These are phyloP conservation scores for Maniola hyperantus DNA, from an alignment of 2,888 invertebrate genomes.

Conservation along the genomic window DNA sequence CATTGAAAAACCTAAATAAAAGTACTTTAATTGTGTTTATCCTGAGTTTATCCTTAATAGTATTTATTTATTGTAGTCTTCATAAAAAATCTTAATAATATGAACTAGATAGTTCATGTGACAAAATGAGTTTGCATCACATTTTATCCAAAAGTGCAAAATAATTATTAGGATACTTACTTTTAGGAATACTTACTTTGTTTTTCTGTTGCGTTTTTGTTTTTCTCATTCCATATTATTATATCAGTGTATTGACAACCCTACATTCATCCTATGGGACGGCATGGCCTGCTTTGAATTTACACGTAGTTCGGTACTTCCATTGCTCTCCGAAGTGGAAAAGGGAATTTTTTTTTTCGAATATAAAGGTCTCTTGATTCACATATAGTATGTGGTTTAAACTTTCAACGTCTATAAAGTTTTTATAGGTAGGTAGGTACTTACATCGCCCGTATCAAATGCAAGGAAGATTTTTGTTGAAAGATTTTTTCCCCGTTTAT, in stretches of 20 bases:
- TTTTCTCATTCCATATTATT: neutral
- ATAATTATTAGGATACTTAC: too few species aligned
- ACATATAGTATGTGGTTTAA: slow-evolving; percentile 11
- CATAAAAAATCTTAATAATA: too few species aligned
- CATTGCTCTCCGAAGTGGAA: slow-evolving; percentile 32
- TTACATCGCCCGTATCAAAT: neutral
- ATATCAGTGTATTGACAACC: neutral
- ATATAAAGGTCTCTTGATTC: slow-evolving; percentile 29
- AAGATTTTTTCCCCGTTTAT: too few species aligned
- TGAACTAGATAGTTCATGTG: too few species aligned
- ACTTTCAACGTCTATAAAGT: neutral
- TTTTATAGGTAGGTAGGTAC: neutral
- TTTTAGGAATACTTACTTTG: too few species aligned
- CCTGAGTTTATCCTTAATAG: too few species aligned
- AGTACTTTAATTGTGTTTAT: too few species aligned
- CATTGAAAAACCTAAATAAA: too few species aligned
- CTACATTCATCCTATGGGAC: slow-evolving; percentile 16
- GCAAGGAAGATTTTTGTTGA: neutral
- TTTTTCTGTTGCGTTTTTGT: neutral
- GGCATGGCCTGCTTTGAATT: slow-evolving; percentile 25
- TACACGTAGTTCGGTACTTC: slow-evolving; percentile 32
- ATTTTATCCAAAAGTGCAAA: too few species aligned
- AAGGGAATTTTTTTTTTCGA: slow-evolving; percentile 33
- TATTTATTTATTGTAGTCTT: too few species aligned
- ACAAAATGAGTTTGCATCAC: too few species aligned